phyloP scores from a whole-genome alignment of 2,888 invertebrate species.

The Diarsia brunnea region DNA sequence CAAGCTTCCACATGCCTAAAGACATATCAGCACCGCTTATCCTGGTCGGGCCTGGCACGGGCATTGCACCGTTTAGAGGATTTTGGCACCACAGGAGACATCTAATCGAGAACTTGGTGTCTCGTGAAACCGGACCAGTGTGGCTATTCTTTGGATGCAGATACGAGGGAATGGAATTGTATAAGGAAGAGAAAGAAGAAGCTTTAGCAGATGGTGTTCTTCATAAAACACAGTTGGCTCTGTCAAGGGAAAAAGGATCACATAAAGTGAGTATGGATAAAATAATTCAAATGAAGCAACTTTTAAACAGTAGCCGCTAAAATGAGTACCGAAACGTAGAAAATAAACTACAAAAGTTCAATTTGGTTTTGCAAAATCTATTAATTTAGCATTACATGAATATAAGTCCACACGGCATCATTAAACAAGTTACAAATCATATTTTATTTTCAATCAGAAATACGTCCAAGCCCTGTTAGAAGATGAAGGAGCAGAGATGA shows the following conservation, averaged over 20 bases:
- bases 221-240: constrained; percentile 94
- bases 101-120: constrained; percentile 71
- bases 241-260: constrained; percentile 94
- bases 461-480: constrained; percentile 97
- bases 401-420: not conserved
- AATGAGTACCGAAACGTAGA: too few relatives aligned
- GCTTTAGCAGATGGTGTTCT: constrained; percentile 93
- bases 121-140: constrained; percentile 85
- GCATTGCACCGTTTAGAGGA: constrained; percentile 98
- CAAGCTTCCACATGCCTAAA: constrained; percentile 95
- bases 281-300: not conserved
- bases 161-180: constrained; percentile 94
- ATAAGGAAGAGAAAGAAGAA: constrained; percentile 94
- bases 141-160: constrained; percentile 97
- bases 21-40: constrained; percentile 94
- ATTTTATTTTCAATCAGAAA: constrained; percentile 90
- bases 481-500: constrained; percentile 94
- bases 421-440: not conserved
- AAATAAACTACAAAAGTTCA: not conserved
- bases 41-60: constrained; percentile 97
- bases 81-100: constrained; percentile 96
- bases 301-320: not conserved
- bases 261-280: constrained; percentile 92
- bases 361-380: constrained; percentile 2
- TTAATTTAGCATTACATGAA: not conserved